Evolutionary conservation across 2,113 vertebrate genomes (phyloP).

Genomic region (Ivindomyrus marchei): DNA sequence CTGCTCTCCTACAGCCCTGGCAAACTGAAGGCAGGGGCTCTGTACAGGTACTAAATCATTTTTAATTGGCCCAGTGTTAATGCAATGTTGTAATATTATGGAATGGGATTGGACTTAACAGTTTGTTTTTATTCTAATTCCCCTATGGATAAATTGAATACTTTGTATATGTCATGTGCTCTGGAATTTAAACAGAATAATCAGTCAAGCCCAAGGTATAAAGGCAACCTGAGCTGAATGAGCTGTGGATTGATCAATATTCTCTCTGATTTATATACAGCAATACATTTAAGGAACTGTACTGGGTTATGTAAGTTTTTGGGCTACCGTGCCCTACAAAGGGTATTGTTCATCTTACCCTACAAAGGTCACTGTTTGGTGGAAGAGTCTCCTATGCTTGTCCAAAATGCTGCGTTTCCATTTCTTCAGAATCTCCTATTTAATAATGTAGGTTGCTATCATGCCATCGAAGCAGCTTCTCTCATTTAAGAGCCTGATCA

Average conservation of each 20-base stretch:
- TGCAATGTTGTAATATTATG: background rate
- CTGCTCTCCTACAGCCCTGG: conserved; percentile 33
- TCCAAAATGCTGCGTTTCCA: conserved; percentile 40
- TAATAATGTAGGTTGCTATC: conserved; percentile 53
- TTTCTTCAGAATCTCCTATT: conserved; percentile 51
- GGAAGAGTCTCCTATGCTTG: background rate
- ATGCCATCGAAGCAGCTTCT: conserved; percentile 10
- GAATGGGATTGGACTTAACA: background rate
- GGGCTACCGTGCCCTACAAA: background rate
- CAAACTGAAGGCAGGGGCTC: conserved; percentile 20
- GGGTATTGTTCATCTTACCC: background rate
- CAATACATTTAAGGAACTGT: background rate
- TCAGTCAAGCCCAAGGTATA: background rate
- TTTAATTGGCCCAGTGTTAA: background rate
- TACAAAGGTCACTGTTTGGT: background rate
- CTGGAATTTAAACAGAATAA: background rate
- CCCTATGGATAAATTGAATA: background rate
- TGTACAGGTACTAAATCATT: conserved; percentile 20
- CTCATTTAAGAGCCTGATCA: conserved; percentile 11
- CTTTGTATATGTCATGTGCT: background rate
- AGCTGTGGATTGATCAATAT: background rate
- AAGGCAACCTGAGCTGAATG: background rate
- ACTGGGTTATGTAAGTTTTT: background rate
- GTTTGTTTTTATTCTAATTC: background rate
- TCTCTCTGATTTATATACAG: background rate